Conservation (phyloP, 2,797 vertebrate species). For the Lagorchestes hirsutus region DNA sequence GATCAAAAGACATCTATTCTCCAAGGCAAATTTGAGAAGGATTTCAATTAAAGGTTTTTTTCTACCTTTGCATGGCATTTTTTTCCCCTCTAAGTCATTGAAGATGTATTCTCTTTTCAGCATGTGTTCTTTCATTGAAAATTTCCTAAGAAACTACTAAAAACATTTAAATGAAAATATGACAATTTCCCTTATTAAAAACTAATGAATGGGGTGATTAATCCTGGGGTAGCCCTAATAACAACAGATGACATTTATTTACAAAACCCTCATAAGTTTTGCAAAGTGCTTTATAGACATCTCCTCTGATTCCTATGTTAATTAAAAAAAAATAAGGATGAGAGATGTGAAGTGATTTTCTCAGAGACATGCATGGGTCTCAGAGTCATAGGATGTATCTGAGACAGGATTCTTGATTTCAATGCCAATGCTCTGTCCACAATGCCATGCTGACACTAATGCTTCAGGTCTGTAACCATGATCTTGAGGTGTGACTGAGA, state of each 20-base stretch:
- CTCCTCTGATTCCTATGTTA: background rate
- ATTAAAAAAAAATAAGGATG: background rate
- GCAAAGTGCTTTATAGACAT: background rate
- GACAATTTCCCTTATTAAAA: background rate
- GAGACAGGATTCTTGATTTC: background rate
- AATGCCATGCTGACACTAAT: background rate
- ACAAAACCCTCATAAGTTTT: background rate
- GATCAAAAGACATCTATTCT: background rate
- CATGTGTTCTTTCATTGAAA: slow-evolving; percentile 14
- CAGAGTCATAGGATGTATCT: background rate
- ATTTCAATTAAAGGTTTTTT: slow-evolving; percentile 20
- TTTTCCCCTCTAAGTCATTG: background rate
- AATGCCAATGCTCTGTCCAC: background rate
- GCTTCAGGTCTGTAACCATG: background rate
- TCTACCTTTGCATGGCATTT: background rate
- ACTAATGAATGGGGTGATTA: background rate
- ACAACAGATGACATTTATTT: background rate
- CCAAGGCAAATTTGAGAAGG: background rate
- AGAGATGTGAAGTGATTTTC: background rate
- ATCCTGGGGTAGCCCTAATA: background rate
- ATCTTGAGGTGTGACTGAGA: background rate
- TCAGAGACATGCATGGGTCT: background rate
- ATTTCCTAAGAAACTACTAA: slow-evolving; percentile 19
- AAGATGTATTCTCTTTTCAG: background rate
- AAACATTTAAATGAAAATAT: slow-evolving; percentile 44